Conservation (phyloP, 1,140 invertebrate genomes). For the Chymomyza costata region DNA sequence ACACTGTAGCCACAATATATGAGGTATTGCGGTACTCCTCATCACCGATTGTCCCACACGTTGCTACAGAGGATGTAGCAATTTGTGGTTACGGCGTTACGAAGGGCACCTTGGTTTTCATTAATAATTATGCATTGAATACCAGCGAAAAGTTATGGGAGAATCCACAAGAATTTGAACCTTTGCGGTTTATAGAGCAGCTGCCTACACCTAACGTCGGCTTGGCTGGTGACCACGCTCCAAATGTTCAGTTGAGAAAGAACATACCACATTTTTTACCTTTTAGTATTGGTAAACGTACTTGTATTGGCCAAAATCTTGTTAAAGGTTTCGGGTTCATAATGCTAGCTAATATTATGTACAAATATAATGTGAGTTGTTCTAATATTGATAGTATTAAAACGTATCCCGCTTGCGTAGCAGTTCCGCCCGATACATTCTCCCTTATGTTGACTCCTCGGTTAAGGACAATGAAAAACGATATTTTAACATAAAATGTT, state of each 20-base stretch:
- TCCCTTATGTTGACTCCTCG: slow-evolving; percentile 51
- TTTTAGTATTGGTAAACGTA: slow-evolving; percentile 90
- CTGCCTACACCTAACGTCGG: neutral
- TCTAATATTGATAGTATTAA: slow-evolving; percentile 77
- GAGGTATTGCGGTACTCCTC: slow-evolving; percentile 87
- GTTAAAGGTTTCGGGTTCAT: slow-evolving; percentile 86
- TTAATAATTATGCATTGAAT: slow-evolving; percentile 92
- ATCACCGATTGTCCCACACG: slow-evolving; percentile 93
- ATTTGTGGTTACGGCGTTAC: slow-evolving; percentile 86
- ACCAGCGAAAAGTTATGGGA: slow-evolving; percentile 85
- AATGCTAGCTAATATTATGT: slow-evolving; percentile 83
- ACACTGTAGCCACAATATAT: slow-evolving; percentile 87
- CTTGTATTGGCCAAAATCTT: slow-evolving; percentile 91
- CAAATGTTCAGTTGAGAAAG: slow-evolving; percentile 67
- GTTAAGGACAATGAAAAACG: no score
- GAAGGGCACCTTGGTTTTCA: slow-evolving; percentile 88
- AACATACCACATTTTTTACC: slow-evolving; percentile 86
- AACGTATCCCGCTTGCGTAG: slow-evolving; percentile 81
- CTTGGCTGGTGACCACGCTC: neutral
- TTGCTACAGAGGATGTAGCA: slow-evolving; percentile 85
- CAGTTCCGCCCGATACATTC: slow-evolving; percentile 82
- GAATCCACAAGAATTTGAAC: slow-evolving; percentile 82
- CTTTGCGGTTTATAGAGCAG: slow-evolving; percentile 80
- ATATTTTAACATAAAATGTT: no score
- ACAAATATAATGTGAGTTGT: slow-evolving; percentile 82